Conservation (phyloP, 2,797 vertebrate genomes). For the Geotrypetes seraphini region DNA sequence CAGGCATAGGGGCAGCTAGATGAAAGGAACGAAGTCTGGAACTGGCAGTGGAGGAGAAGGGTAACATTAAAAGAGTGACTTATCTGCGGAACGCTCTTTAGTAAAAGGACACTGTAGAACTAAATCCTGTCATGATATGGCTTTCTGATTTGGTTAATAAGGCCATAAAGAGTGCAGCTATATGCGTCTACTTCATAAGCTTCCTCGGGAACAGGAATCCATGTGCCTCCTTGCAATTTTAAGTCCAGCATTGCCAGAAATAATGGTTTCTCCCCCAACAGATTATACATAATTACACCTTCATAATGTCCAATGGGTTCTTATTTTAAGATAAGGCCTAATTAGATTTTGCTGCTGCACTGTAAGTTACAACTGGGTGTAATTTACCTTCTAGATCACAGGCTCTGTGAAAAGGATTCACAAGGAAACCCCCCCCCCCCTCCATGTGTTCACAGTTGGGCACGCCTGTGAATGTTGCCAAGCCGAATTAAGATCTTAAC, state of each 20-base stretch:
- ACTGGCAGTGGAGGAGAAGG: too few species aligned
- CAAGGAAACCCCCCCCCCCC: too few species aligned
- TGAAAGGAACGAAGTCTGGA: too few species aligned
- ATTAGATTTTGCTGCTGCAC: slow-evolving; percentile 2
- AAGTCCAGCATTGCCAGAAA: slow-evolving; percentile 4
- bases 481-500: slow-evolving; percentile 22
- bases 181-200: slow-evolving; percentile 23
- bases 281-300: background rate
- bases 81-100: too few species aligned
- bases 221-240: slow-evolving; percentile 1
- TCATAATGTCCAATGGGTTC: too few species aligned
- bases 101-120: too few species aligned
- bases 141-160: slow-evolving; percentile 27
- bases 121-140: slow-evolving; percentile 40
- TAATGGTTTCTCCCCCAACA: background rate
- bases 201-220: slow-evolving; percentile 4
- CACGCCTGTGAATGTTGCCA: background rate
- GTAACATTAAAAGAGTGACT: too few species aligned
- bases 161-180: slow-evolving; percentile 29
- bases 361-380: slow-evolving; percentile 8
- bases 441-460: background rate
- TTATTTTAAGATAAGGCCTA: slow-evolving; percentile 12
- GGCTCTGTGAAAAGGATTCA: background rate
- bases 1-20: too few species aligned
- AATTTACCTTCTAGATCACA: slow-evolving; percentile 12